Conservation (phyloP, 2,113 vertebrate genomes). For the Chloroceryle aenea region DNA sequence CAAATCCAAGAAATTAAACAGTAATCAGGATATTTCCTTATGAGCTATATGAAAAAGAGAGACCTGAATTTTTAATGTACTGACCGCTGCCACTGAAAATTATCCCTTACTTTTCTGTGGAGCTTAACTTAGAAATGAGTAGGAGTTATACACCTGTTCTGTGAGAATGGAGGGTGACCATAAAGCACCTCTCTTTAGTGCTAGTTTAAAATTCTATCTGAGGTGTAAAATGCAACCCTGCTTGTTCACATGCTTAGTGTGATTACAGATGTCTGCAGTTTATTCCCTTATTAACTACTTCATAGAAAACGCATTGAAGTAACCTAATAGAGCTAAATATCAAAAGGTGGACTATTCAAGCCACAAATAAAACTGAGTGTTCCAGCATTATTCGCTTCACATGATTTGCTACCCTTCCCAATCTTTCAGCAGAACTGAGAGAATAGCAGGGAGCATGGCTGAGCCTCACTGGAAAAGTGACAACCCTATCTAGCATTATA, state of each 20-base stretch:
- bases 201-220: background rate
- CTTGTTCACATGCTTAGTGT: background rate
- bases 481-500: background rate
- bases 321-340: background rate
- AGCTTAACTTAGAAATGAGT: slow-evolving; percentile 20
- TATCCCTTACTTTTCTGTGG: background rate
- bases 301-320: background rate
- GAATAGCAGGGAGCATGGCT: background rate
- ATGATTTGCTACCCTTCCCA: background rate
- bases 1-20: background rate
- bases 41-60: background rate
- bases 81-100: background rate
- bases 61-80: background rate
- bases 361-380: background rate
- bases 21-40: background rate
- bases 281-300: background rate
- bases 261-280: background rate
- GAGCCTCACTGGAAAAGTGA: background rate
- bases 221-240: background rate
- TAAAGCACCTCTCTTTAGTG: background rate
- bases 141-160: slow-evolving; percentile 37
- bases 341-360: background rate
- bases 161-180: background rate
- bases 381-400: background rate
- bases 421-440: background rate